phyloP scores from a whole-genome alignment of 2,113 vertebrate species.

The Menidia beryllina region DNA sequence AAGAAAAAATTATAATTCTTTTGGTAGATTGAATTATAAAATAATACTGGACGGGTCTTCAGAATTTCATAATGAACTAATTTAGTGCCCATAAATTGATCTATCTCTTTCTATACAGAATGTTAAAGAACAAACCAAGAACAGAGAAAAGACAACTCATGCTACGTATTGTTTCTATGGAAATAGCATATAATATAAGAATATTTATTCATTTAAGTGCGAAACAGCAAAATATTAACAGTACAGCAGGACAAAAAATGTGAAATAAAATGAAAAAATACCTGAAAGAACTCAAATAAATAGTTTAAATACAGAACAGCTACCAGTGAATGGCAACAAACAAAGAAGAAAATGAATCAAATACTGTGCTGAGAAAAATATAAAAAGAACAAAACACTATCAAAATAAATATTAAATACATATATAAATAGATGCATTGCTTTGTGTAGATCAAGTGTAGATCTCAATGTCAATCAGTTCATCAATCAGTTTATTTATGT shows the following conservation, averaged over 20 bases:
- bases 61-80: background rate
- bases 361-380: constrained; percentile 70
- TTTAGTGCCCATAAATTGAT: background rate
- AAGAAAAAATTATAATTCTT: background rate
- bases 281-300: constrained; percentile 82
- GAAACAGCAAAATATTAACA: constrained; percentile 83
- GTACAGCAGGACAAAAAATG: constrained; percentile 70
- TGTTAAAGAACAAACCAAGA: background rate
- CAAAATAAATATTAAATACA: constrained; percentile 89
- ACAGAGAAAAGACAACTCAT: constrained; percentile 28
- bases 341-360: constrained; percentile 68
- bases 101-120: background rate
- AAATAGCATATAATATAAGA: constrained; percentile 84
- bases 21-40: background rate
- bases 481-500: constrained; percentile 21
- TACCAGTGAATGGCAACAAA: constrained; percentile 70
- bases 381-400: constrained; percentile 64
- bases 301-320: constrained; percentile 81
- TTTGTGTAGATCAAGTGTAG: constrained; percentile 58
- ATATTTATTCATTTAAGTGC: constrained; percentile 88
- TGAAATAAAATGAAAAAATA: constrained; percentile 69
- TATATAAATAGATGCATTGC: constrained; percentile 84
- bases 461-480: constrained; percentile 64
- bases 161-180: constrained; percentile 52
- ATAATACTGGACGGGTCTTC: background rate